Base-by-base conservation (phyloP, 2,797 vertebrate species). In the Ispidina picta region DNA sequence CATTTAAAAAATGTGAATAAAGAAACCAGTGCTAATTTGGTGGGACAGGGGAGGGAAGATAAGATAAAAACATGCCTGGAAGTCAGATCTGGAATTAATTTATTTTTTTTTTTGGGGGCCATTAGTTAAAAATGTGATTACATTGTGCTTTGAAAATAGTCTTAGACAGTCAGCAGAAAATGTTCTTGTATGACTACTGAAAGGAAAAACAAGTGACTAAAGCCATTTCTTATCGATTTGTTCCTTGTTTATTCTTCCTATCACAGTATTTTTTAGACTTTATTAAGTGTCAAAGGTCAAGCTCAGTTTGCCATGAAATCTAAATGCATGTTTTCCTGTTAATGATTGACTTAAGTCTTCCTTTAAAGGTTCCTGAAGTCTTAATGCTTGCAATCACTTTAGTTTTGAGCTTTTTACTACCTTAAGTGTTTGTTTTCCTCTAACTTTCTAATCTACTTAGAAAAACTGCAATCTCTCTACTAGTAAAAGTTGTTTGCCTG, bases 231-330 rank as follows among this genome's bases (percentile, higher is more conserved):
- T 96, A 97, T 95, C 59, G 16, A 86, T 71, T 86, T 88, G 68
- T 92, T 88, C 88, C 79, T 84, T 96, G 79, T 97, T 95, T 96
- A 59, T 94, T 96, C 94, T 95, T 96, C 81, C 91, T 95, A 79
- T 75, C 89, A 79, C 93, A 96, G 89, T 78, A 78, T 78, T 97
- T 97, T 97, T 94, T 70, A 91, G 80, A 89, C 93, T 94, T 94
- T 95, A 97, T 92, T 86, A 96, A 52, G 94, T 96, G 84, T 91
- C 95, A 96, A 95, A 97, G 96, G 95, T 97, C 89, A 96, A 90
- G 51, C 94, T 97, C 72, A 88, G 93, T 96, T 97, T 93, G 95
- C 91, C 91, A 35, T 86, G 73, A 80, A 95, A 89, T 85, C 74
- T 48, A 74, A 94, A 75, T 89, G 95, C 94, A 86, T 49, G 73